phyloP scores from a whole-genome alignment of 2,797 vertebrate species.

The Acipenser transmontanus region DNA sequence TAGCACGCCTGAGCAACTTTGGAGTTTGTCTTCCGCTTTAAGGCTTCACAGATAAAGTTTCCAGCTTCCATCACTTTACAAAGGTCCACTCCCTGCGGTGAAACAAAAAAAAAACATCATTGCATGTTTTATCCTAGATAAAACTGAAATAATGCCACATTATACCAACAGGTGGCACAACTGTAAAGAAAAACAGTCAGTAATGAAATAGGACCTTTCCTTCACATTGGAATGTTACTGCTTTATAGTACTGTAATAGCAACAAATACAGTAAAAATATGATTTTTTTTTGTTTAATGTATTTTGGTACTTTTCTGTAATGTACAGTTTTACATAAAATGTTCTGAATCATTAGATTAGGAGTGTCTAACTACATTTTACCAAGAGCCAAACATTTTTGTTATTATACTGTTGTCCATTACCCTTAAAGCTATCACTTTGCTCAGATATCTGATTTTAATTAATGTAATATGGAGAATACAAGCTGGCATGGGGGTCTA shows the following conservation, averaged over 20 bases:
- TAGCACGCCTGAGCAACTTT: constrained; percentile 76
- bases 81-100: constrained; percentile 78
- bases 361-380: background rate
- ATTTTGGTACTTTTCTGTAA: no score
- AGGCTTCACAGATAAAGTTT: constrained; percentile 79
- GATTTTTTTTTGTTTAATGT: background rate
- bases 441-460: no score
- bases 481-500: no score
- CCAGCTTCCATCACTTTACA: constrained; percentile 75
- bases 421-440: no score
- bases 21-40: constrained; percentile 79
- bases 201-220: background rate
- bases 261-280: background rate
- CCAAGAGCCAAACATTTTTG: no score
- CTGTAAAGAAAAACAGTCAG: constrained; percentile 44
- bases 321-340: no score
- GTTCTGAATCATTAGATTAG: background rate
- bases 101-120: constrained; percentile 7
- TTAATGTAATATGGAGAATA: no score
- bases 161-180: constrained; percentile 56
- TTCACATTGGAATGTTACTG: no score
- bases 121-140: background rate
- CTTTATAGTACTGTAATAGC: no score
- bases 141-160: constrained; percentile 31
- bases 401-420: no score